A percentile compares a stretch with the other conserved stretches of the same genome.
phyloP scores from a whole-genome alignment of 2,888 invertebrate genomes.

The Cabera pusaria region DNA sequence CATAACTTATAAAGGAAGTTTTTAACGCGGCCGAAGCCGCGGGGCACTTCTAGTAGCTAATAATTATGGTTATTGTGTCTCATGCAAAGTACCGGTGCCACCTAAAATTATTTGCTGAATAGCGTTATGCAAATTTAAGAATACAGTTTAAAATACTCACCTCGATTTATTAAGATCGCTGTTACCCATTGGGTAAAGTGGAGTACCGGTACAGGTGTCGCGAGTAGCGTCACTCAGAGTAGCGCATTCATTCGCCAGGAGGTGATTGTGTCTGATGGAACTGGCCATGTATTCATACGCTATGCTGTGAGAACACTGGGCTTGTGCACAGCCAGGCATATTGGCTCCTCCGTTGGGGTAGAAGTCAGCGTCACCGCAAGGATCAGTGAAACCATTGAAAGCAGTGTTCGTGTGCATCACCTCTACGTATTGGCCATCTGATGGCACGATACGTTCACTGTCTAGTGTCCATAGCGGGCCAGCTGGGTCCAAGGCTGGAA shows the following conservation, averaged over 20 bases:
- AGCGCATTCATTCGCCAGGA: conserved; percentile 51
- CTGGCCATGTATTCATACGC: conserved; percentile 57
- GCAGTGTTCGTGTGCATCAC: conserved; percentile 65
- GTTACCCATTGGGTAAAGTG: conserved; percentile 50
- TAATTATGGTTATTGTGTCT: too few species aligned
- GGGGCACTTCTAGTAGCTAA: too few species aligned
- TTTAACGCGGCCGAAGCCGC: too few species aligned
- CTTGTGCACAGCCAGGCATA: conserved; percentile 61
- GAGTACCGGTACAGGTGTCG: conserved; percentile 48
- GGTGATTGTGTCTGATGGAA: conserved; percentile 49
- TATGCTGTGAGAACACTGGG: conserved; percentile 57
- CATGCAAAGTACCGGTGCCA: too few species aligned
- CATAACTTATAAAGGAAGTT: too few species aligned
- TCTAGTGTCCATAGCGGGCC: conserved; percentile 58
- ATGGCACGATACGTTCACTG: conserved; percentile 40
- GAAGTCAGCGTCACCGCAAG: conserved; percentile 61
- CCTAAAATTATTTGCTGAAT: too few species aligned
- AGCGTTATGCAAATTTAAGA: too few species aligned
- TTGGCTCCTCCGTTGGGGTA: conserved; percentile 59
- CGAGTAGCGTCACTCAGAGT: conserved; percentile 40
- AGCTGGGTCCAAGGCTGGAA: conserved; percentile 67
- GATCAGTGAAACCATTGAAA: conserved; percentile 46
- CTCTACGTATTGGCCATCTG: conserved; percentile 65
- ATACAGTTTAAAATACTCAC: conserved; percentile 42
- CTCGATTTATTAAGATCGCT: conserved; percentile 49